phyloP scores from a whole-genome alignment of 2,888 invertebrate species.

The Eupelmus urozonus region DNA sequence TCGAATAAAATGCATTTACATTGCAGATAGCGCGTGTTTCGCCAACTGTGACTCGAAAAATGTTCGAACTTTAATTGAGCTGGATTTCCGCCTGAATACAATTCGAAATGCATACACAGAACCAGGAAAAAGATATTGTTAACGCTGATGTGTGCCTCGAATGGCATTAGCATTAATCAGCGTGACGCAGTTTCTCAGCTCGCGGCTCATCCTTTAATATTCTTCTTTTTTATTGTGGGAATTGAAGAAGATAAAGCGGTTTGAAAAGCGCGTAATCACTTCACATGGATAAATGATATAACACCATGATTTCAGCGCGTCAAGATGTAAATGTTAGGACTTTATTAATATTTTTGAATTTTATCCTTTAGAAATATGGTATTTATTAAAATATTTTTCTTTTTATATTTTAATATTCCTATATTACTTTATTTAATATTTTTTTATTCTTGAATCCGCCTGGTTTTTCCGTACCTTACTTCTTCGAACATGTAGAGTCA shows the following conservation, averaged over 20 bases:
- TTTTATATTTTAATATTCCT: too few species aligned
- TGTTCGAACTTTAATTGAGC: conserved; percentile 2
- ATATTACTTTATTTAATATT: too few species aligned
- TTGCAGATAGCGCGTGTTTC: neutral
- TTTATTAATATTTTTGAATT: too few species aligned
- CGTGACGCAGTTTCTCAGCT: neutral
- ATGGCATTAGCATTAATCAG: conserved; percentile 4
- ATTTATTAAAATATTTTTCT: too few species aligned
- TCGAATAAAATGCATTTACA: conserved; percentile 31
- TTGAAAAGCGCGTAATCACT: conserved; percentile 29
- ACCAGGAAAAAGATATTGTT: neutral
- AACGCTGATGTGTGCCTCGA: neutral
- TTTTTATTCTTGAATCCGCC: too few species aligned
- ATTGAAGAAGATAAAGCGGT: conserved; percentile 17
- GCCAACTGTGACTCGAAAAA: neutral
- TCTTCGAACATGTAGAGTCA: too few species aligned
- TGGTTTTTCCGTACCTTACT: too few species aligned
- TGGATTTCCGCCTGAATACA: neutral
- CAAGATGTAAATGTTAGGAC: too few species aligned
- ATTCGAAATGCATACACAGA: neutral
- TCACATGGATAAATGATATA: conserved; percentile 24
- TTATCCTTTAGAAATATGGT: too few species aligned
- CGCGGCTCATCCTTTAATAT: conserved; percentile 1
- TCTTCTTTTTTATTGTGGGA: neutral
- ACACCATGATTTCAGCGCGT: too few species aligned